Evolutionary conservation across 2,888 invertebrate genomes (phyloP), one percentile per base, ranked within the genome.

Genomic region (Macroteleia sp.): DNA sequence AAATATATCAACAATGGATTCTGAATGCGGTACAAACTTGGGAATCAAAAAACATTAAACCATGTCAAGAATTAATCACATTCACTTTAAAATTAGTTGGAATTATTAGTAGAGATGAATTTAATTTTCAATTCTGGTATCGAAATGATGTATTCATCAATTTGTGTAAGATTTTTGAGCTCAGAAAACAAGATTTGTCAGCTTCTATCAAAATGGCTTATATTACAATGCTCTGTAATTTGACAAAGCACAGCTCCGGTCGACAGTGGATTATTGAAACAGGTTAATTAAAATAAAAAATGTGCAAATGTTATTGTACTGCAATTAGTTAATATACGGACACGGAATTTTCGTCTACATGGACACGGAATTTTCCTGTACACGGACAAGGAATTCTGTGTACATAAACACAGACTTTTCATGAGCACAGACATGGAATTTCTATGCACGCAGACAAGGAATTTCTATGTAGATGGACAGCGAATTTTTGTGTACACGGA

Each of bases 161-260:
- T 69, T 75, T 93, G 1, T 89, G 90, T 32, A 64, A 76, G 30
- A 77, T 89, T 25, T 88, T 92, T 62, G 86, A 90, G 39, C 82
- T 91, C 2, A 79, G 82, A 54, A 83, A 86, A 48, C 82, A 91
- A 0, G 86, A 91, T 17, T 91, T 93, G 50, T 92, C 92, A 62
- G 93, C 95, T 0, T 94, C 95, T 12, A 91, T 95, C 20, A 94
- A 94, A 88, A 92, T 95, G 52, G 95, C 95, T 0, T 95, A 94
- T 70, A 93, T 95, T 67, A 93, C 94, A 54, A 92, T 96, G 74
- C 92, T 95, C 14, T 88, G 93, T 9, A 92, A 94, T 9, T 91
- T 95, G 28, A 91, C 94, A 5, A 91, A 92, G 34, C 95, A 96
- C 85, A 92, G 92, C 76, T 92, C 94, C 2, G 96, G 96, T 0